Conservation (phyloP, 2,797 vertebrate genomes). For the Remorina albescens region DNA sequence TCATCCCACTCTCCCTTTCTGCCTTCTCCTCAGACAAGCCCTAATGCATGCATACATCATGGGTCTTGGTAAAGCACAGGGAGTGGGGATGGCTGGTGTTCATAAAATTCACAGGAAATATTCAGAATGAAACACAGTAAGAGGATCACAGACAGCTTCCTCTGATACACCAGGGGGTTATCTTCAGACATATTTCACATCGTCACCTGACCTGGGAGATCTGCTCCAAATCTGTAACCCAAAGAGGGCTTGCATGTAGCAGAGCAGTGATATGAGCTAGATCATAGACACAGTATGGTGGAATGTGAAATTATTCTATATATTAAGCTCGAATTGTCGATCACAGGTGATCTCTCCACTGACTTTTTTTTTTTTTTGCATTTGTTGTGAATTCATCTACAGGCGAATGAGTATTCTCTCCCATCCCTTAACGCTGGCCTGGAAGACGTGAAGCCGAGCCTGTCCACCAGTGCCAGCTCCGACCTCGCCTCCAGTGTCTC, state of each 20-base stretch:
- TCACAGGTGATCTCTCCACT: conserved; percentile 22
- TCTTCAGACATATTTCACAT: conserved; percentile 45
- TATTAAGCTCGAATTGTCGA: conserved; percentile 13
- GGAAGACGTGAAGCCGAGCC: conserved; percentile 99
- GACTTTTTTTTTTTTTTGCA: conserved; percentile 35
- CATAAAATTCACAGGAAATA: conserved; percentile 63
- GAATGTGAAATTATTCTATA: conserved; percentile 47
- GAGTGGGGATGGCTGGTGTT: conserved; percentile 49
- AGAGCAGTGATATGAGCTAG: conserved; percentile 22
- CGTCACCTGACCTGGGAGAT: conserved; percentile 31
- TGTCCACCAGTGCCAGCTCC: conserved; percentile 95
- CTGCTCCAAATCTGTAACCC: conserved; percentile 33
- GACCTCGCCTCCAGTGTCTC: conserved; percentile 98
- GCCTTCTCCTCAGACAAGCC: conserved; percentile 77
- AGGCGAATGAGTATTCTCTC: conserved; percentile 99
- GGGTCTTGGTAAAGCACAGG: conserved; percentile 76
- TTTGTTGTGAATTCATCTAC: conserved; percentile 75
- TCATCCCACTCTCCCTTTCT: conserved; percentile 80
- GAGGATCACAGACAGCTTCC: conserved; percentile 63
- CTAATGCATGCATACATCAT: conserved; percentile 84
- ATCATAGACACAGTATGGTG: conserved; percentile 33
- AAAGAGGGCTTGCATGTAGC: conserved; percentile 10
- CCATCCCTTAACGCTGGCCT: conserved; percentile 95
- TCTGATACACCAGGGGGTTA: conserved; percentile 48
- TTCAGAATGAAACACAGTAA: conserved; percentile 53